Percentiles rank a stretch among this genome's conserved stretches.
phyloP scores from a whole-genome alignment of 2,888 invertebrate genomes.

The Pristionchus fissidentatus region DNA sequence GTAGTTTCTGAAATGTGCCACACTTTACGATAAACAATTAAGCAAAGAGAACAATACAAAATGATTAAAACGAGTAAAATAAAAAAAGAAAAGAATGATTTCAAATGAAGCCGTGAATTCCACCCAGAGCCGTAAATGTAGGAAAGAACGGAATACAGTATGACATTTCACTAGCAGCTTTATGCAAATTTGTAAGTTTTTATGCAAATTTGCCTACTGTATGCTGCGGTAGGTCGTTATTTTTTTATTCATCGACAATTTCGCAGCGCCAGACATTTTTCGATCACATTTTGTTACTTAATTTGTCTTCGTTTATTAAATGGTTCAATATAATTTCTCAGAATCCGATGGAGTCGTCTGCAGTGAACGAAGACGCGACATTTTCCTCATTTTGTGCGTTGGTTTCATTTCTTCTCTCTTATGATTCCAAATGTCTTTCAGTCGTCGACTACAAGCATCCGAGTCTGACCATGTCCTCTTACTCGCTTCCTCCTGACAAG shows the following conservation, averaged over 20 bases:
- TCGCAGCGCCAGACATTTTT: neutral
- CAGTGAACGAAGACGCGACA: neutral
- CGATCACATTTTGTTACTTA: neutral
- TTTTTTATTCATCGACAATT: neutral
- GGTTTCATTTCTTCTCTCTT: neutral
- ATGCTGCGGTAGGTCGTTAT: neutral
- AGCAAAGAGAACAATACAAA: neutral
- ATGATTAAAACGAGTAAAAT: neutral
- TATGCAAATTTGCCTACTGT: neutral
- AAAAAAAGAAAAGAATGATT: neutral
- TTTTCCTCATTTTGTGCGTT: neutral
- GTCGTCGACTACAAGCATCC: conserved; percentile 37
- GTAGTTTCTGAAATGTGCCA: conserved; percentile 26
- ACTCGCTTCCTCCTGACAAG: neutral
- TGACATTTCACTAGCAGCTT: neutral
- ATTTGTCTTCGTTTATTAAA: too few relatives aligned
- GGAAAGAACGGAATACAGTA: neutral
- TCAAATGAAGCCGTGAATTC: neutral
- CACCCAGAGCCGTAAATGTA: neutral
- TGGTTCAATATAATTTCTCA: too few relatives aligned
- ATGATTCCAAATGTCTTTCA: neutral
- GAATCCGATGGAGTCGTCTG: too few relatives aligned
- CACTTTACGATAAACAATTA: neutral
- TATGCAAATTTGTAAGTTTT: neutral
- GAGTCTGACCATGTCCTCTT: neutral